Evolutionary conservation across 2,113 vertebrate species (phyloP).

Genomic region (Ctenodactylus gundi): DNA sequence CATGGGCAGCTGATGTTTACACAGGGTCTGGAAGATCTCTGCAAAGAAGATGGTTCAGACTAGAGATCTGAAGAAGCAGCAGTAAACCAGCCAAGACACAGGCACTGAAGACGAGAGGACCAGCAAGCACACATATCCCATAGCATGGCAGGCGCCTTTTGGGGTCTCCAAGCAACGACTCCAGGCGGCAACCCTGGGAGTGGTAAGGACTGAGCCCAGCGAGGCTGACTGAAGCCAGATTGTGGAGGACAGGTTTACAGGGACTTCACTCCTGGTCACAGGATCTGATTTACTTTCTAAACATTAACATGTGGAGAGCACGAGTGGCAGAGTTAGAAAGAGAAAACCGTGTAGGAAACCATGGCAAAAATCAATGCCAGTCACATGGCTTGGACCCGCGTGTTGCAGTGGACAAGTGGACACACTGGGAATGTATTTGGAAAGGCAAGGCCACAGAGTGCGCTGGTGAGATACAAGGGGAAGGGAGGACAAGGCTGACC

Average conservation of each 20-base stretch:
- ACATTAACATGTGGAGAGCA: not conserved
- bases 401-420: not conserved
- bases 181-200: not conserved
- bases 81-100: not conserved
- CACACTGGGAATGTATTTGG: not conserved
- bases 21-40: not conserved
- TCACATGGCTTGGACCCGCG: not conserved
- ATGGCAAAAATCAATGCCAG: not conserved
- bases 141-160: not conserved
- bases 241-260: not conserved
- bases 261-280: not conserved
- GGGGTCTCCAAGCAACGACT: not conserved
- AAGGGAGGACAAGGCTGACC: not conserved
- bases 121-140: not conserved
- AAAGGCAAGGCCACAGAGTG: not conserved
- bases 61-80: not conserved
- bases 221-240: not conserved
- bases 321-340: not conserved
- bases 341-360: not conserved
- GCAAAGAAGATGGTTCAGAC: not conserved
- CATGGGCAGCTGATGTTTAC: not conserved
- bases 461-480: not conserved
- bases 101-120: not conserved
- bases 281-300: not conserved
- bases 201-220: not conserved